Evolutionary conservation across 2,113 vertebrate species (phyloP).

Genomic region (Felis chaus): DNA sequence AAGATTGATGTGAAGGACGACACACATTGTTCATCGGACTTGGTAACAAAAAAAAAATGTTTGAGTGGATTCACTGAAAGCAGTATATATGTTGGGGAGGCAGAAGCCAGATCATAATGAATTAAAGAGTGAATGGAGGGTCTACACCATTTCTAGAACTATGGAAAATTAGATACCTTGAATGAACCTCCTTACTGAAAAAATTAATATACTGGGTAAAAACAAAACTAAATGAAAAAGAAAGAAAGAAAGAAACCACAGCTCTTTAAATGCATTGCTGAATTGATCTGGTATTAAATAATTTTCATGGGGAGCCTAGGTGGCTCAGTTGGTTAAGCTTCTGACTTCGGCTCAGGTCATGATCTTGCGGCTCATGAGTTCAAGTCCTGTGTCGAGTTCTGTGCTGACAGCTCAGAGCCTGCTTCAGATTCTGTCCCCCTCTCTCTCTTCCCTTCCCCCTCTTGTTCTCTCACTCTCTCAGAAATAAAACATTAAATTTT

Average conservation of each 20-base stretch:
- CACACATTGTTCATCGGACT: fast-evolving
- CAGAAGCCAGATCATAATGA: neutral
- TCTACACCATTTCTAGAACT: neutral
- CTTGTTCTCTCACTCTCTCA: no score
- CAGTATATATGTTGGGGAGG: neutral
- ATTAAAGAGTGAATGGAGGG: neutral
- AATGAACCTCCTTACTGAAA: neutral
- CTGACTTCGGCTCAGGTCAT: no score
- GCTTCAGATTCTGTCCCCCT: no score
- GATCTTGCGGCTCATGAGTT: no score
- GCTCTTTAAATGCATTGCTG: neutral
- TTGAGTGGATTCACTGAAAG: neutral
- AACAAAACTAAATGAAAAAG: neutral
- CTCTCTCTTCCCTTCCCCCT: no score
- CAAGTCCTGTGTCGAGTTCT: no score
- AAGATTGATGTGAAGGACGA: neutral
- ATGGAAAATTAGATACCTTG: neutral
- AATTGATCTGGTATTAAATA: neutral
- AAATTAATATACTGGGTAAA: neutral
- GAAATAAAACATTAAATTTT: no score
- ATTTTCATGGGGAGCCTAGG: neutral
- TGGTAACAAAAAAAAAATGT: neutral
- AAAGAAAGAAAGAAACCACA: neutral
- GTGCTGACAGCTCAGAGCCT: no score
- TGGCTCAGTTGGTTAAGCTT: no score